Base-by-base conservation (phyloP, 2,888 invertebrate genomes). In the Brachylomia viminalis region DNA sequence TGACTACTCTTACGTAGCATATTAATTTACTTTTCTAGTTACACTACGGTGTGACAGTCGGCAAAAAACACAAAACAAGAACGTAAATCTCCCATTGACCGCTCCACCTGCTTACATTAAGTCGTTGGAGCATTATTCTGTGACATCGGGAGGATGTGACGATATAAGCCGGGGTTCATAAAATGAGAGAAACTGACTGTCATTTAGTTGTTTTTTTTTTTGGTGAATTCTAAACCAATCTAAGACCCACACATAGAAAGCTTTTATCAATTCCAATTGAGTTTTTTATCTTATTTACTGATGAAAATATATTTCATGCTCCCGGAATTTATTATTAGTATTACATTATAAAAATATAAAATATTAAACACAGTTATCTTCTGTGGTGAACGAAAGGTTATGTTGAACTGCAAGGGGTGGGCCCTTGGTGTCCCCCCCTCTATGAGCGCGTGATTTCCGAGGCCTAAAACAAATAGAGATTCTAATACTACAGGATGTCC, bases 31-130 rank as follows among this genome's bases (percentile, higher is more conserved):
- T 47, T 72, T 49, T 72, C 20, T 5, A 49, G 38, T 49, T 13
- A 10, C 73, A 68, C 38, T 66, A 65, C 75, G 82, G 77, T 79
- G 79, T 78, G 47, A 82, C 49, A 61, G 65, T 56, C 52, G 13
- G 62, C 33, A n/a, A 33, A 20, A 68, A 49, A 70, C n/a, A 79
- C 61, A 80, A 66, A 84, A 84, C 73, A 82, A 80, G 79, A 82
- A 84, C 80, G 82, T 82, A 80, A 84, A 80, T 82, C 74, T 80
- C 74, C 54, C 52, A 80, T 84, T 82, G 82, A 82, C 85, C 82
- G 58, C 66, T 80, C 27, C 85, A 76, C 76, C 82, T 85, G 82
- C 59, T 68, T 76, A 71, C 71, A 61, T 83, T 76, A 71, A 80
- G 76, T 82, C 76, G 64, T 69, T 61, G 61, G 54, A 67, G 56